Evolutionary conservation across 2,797 vertebrate genomes (phyloP), one percentile per base, ranked within the genome.

Genomic region (Pseudomugil tenellus): DNA sequence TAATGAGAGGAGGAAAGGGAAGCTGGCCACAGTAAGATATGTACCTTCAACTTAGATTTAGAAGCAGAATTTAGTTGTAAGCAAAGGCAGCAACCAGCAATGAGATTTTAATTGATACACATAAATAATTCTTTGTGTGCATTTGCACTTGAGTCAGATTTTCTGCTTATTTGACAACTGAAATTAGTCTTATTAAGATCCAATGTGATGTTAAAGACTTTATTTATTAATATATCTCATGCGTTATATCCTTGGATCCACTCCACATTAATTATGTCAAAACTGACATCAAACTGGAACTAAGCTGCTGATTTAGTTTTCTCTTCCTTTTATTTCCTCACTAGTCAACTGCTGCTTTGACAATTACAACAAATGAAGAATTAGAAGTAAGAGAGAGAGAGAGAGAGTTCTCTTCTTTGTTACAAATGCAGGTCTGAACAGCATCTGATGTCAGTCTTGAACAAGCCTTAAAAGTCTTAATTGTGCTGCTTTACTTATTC

Each of bases 101-200:
- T 94, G 89, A 95, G 95, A 95, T 96, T 96, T 96, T 94, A 94
- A 95, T 96, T 96, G 93, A 96, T 96, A 95, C 93, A 91, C 94
- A 94, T 96, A 96, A 97, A 96, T 96, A 96, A 96, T 96, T 96
- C 94, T 94, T 93, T 96, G 93, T 94, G 93, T 94, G 95, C 89
- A 93, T 94, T 95, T 92, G 73, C 89, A 93, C 93, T 95, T 92
- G 92, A 94, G 92, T 91, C 90, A 86, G 92, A 95, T 95, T 94
- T 90, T 89, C 89, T 96, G 87, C 95, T 95, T 93, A 94, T 92
- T 92, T 93, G 92, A 92, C 84, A 91, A 89, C 62, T 88, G 91
- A 93, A 93, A 94, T 90, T 79, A 93, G 92, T 94, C 89, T 94
- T 93, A 94, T 94, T 78, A 67, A 72, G 83, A 92, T 88, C 77